These are phyloP conservation scores for Clarias magur DNA, from an alignment of 2,113 vertebrate genomes.

Conservation along the genomic window DNA sequence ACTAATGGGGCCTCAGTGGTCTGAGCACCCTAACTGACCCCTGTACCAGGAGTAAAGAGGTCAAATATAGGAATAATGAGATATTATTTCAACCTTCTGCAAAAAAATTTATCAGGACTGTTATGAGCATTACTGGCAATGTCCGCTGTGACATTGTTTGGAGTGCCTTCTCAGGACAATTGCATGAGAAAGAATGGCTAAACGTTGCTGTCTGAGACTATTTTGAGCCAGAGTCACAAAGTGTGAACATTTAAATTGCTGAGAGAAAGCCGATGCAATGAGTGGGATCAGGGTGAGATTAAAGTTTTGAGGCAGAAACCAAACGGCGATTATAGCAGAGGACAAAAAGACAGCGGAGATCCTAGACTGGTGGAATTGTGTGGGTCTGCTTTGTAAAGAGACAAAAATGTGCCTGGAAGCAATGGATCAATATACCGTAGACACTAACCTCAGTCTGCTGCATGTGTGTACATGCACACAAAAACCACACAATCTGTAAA, in stretches of 20 bases:
- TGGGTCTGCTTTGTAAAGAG: conserved; percentile 28
- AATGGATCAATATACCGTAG: conserved; percentile 40
- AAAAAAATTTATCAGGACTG: neutral
- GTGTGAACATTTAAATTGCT: conserved; percentile 30
- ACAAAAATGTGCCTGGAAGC: conserved; percentile 33
- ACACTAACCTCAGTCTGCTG: conserved; percentile 34
- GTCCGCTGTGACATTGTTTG: conserved; percentile 28
- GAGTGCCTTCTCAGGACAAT: neutral
- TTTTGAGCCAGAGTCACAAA: conserved; percentile 33
- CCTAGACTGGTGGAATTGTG: conserved; percentile 5
- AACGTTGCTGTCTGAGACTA: conserved; percentile 15
- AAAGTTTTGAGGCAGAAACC: conserved; percentile 5
- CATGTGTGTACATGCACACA: conserved; percentile 11
- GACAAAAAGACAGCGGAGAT: conserved; percentile 25
- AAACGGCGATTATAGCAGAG: conserved; percentile 27
- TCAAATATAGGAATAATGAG: neutral
- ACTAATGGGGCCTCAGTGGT: neutral
- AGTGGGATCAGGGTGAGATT: conserved; percentile 31
- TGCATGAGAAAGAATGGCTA: neutral
- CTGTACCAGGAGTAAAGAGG: neutral
- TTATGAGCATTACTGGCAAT: neutral
- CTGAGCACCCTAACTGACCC: neutral
- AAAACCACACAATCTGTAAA: conserved; percentile 22
- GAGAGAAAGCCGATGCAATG: neutral
- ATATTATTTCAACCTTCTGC: neutral